Evolutionary conservation across 37 sponge, comb jelly and placozoan genomes (phyloP).

Genomic region (Ianthella basta): DNA sequence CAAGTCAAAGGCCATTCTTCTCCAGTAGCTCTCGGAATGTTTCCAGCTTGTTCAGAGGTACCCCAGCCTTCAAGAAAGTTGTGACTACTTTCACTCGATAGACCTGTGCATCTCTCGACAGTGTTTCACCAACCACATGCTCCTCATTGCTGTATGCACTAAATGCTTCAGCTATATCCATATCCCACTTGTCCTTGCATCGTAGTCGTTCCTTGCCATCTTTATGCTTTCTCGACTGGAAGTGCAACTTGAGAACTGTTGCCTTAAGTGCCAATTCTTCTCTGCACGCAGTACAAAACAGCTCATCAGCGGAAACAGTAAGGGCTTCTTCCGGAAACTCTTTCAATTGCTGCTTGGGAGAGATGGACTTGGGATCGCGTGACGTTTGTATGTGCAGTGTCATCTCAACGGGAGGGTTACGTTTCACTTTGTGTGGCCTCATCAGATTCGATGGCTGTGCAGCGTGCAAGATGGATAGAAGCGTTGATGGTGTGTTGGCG

Average conservation of each 20-base stretch:
- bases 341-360: neutral
- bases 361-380: slow-evolving; percentile 14
- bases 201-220: neutral
- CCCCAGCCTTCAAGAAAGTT: slow-evolving; percentile 38
- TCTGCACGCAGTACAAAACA: slow-evolving; percentile 59
- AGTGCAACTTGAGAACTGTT: slow-evolving; percentile 24
- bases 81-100: slow-evolving; percentile 54
- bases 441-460: slow-evolving; percentile 19
- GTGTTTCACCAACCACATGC: slow-evolving; percentile 46
- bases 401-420: slow-evolving; percentile 7
- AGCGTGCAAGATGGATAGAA: neutral
- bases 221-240: slow-evolving; percentile 26
- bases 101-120: slow-evolving; percentile 46
- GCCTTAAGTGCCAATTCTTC: slow-evolving; percentile 37
- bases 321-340: slow-evolving; percentile 4
- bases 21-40: slow-evolving; percentile 35
- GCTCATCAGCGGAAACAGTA: neutral
- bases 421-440: slow-evolving; percentile 15
- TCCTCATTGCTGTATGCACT: neutral
- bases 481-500: neutral
- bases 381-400: too few relatives aligned
- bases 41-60: slow-evolving; percentile 41
- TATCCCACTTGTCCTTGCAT: slow-evolving; percentile 25
- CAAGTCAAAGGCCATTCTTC: slow-evolving; percentile 38
- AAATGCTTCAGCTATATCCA: slow-evolving; percentile 36